These are phyloP conservation scores for Seira ritae DNA, from an alignment of 2,888 invertebrate genomes.

Conservation along the genomic window DNA sequence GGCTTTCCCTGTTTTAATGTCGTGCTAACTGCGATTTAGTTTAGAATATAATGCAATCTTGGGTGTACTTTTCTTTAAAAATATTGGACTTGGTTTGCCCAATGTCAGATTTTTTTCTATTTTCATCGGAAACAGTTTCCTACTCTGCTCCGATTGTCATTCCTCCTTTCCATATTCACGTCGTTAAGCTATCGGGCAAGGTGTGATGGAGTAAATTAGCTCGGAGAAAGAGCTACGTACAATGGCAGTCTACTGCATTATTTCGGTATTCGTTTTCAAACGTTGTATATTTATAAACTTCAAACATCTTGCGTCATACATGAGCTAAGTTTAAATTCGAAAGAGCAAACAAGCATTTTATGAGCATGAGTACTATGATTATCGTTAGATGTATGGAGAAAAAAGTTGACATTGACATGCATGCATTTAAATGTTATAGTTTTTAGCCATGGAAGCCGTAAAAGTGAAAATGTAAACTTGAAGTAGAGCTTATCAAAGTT, in stretches of 20 bases:
- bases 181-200: background rate
- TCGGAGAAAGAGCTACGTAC: conserved; percentile 10
- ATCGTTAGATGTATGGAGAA: background rate
- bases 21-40: conserved; percentile 5
- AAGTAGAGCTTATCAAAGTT: no score
- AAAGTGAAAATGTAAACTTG: no score
- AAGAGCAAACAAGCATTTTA: no score
- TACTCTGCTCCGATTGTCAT: no score
- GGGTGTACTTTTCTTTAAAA: background rate
- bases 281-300: no score
- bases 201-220: background rate
- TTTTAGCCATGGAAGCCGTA: no score
- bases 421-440: no score
- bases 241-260: no score
- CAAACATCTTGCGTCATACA: background rate
- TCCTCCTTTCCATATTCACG: no score
- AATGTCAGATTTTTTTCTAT: background rate
- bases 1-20: background rate
- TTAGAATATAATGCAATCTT: conserved; percentile 1
- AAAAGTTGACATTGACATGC: no score
- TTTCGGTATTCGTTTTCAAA: background rate
- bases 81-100: background rate
- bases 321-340: no score
- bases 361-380: background rate
- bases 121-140: background rate